Conservation (phyloP, 1,140 invertebrate genomes). For the Lerema accius region DNA sequence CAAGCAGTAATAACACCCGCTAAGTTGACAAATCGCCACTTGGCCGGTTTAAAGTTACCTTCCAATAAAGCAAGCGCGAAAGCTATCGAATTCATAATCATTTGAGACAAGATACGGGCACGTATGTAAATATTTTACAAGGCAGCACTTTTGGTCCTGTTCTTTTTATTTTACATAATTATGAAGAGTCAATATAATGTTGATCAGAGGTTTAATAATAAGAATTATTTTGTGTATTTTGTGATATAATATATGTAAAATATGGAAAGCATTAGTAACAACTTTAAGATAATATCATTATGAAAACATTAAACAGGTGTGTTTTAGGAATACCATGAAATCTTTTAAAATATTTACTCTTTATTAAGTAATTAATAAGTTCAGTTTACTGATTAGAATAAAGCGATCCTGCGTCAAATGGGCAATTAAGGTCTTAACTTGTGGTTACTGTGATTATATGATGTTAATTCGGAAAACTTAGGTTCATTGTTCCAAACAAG, state of each 20-base stretch:
- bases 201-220: too few relatives aligned
- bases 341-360: too few relatives aligned
- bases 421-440: not conserved
- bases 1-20: conserved; percentile 47
- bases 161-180: not conserved
- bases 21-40: conserved; percentile 52
- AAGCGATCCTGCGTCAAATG: not conserved
- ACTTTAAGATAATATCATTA: too few relatives aligned
- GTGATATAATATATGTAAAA: too few relatives aligned
- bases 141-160: not conserved
- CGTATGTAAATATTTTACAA: conserved; percentile 13
- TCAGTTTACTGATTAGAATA: too few relatives aligned
- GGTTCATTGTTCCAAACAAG: conserved; percentile 22
- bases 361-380: too few relatives aligned
- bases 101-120: conserved; percentile 19
- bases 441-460: conserved; percentile 11
- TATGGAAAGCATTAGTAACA: too few relatives aligned
- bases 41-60: conserved; percentile 48
- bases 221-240: too few relatives aligned
- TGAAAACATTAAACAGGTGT: too few relatives aligned
- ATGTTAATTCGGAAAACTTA: conserved; percentile 21
- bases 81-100: conserved; percentile 28
- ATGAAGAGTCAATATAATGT: not conserved
- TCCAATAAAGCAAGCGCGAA: conserved; percentile 37
- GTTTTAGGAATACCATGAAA: too few relatives aligned